These are phyloP conservation scores for Recurvirostra avosetta DNA, from an alignment of 2,113 vertebrate species.

Conservation along the genomic window DNA sequence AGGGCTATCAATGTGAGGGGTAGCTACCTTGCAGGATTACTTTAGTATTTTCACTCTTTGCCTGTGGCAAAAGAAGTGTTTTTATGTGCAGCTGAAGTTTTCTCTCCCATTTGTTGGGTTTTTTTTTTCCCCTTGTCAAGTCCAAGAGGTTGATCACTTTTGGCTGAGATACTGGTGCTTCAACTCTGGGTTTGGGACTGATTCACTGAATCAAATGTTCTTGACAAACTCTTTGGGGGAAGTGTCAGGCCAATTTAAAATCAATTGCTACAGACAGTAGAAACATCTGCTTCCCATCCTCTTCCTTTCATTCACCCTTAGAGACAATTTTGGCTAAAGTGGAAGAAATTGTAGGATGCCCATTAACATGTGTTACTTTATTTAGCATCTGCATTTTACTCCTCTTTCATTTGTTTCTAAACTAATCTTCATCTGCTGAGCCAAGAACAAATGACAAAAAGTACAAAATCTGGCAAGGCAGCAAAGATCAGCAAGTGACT, in stretches of 20 bases:
- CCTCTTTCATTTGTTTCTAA: conserved; percentile 35
- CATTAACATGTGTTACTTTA: conserved; percentile 22
- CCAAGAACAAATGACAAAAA: conserved; percentile 37
- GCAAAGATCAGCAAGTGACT: neutral
- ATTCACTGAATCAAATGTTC: neutral
- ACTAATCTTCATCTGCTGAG: conserved; percentile 26
- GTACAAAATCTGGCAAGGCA: conserved; percentile 5
- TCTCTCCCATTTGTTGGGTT: neutral
- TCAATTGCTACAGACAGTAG: neutral
- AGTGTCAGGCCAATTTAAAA: conserved; percentile 4
- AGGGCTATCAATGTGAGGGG: neutral
- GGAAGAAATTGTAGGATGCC: conserved; percentile 28
- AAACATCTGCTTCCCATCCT: conserved; percentile 35
- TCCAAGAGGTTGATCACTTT: neutral
- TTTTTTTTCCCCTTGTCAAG: fast-evolving
- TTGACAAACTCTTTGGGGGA: neutral
- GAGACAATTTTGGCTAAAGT: conserved; percentile 23
- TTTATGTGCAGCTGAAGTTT: neutral
- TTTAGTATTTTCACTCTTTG: neutral
- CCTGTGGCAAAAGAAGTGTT: neutral
- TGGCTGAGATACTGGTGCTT: neutral
- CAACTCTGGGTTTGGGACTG: neutral
- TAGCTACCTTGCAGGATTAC: neutral
- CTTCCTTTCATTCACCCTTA: neutral
- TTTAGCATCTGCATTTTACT: conserved; percentile 39